Evolutionary conservation across 2,797 vertebrate genomes (phyloP).

Genomic region (Malurus leucopterus): DNA sequence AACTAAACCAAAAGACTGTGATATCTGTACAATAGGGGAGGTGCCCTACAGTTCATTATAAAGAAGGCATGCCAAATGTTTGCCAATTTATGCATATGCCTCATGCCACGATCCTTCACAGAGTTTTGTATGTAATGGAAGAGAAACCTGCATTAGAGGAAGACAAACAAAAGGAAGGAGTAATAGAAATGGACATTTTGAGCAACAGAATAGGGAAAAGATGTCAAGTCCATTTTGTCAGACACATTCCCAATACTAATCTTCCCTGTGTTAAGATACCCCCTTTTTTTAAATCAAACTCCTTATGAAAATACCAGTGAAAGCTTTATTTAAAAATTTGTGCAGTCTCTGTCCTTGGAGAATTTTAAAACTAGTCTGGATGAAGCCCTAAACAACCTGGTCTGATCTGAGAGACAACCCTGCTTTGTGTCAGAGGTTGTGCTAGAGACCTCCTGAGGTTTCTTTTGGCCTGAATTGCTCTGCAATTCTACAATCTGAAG

Average conservation of each 20-base stretch:
- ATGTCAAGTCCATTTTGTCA: slow-evolving; percentile 32
- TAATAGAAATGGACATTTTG: slow-evolving; percentile 17
- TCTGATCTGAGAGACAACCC: background rate
- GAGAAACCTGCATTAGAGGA: background rate
- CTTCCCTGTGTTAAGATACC: background rate
- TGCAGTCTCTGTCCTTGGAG: background rate
- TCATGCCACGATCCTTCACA: background rate
- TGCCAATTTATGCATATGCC: background rate
- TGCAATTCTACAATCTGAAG: background rate
- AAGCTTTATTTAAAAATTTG: background rate
- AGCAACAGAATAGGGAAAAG: slow-evolving; percentile 20
- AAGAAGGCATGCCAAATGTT: background rate
- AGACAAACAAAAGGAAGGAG: slow-evolving; percentile 11
- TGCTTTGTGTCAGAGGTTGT: background rate
- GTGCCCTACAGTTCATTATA: background rate
- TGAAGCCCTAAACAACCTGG: background rate
- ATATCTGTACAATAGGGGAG: background rate
- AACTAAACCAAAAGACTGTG: background rate
- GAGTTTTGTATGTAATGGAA: background rate
- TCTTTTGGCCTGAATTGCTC: background rate
- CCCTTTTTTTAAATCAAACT: background rate
- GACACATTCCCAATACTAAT: background rate
- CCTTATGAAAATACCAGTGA: background rate
- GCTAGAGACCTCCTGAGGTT: background rate
- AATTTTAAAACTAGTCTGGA: background rate